These are phyloP conservation scores for Ptilonorhynchus violaceus DNA, from an alignment of 2,113 vertebrate species.

Conservation along the genomic window DNA sequence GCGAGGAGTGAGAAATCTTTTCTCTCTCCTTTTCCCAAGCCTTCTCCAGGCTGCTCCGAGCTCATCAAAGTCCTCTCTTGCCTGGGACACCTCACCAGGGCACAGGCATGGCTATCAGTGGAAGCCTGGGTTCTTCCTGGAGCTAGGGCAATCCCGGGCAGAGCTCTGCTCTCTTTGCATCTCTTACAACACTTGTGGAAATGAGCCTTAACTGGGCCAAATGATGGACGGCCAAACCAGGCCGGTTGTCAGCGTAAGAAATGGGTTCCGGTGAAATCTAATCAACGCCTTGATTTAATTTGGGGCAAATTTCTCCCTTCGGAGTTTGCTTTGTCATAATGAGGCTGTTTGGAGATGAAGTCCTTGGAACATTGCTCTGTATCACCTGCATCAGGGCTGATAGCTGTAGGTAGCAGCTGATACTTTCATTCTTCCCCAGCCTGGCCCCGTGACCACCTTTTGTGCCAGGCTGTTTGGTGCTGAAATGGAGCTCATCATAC, in stretches of 20 bases:
- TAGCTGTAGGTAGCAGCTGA: not conserved
- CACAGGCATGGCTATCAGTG: not conserved
- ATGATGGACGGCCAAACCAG: not conserved
- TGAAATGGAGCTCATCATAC: not conserved
- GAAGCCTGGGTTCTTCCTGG: not conserved
- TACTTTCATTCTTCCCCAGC: not conserved
- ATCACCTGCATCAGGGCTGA: not conserved
- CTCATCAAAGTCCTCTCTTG: not conserved
- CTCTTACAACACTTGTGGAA: not conserved
- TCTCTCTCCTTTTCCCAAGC: no score
- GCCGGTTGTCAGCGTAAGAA: not conserved
- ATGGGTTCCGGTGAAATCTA: not conserved
- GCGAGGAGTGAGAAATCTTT: not conserved
- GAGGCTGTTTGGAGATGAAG: not conserved
- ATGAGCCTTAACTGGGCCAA: not conserved
- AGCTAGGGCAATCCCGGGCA: not conserved
- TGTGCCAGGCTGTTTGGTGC: not conserved
- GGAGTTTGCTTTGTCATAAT: not conserved
- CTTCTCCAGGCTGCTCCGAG: not conserved
- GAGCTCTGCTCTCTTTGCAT: not conserved
- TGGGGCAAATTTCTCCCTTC: not conserved
- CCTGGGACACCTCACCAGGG: not conserved
- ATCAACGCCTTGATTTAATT: not conserved
- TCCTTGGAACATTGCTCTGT: not conserved
- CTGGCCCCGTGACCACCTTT: not conserved